These are phyloP conservation scores for Mesaphorura yosii DNA, from an alignment of 1,140 invertebrate species.

Conservation along the genomic window DNA sequence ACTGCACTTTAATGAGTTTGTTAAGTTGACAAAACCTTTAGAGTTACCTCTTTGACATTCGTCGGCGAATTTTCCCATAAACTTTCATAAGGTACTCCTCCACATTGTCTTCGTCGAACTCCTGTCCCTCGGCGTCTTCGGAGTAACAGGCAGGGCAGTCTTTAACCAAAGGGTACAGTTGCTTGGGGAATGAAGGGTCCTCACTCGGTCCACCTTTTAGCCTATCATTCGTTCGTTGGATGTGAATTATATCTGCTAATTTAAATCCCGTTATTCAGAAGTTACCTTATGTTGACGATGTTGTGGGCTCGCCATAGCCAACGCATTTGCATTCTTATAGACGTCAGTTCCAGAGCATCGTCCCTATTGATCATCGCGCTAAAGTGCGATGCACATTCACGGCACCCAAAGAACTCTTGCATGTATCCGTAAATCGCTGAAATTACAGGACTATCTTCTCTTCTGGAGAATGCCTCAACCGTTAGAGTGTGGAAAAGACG, in stretches of 20 bases:
- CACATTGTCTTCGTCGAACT: constrained; percentile 59
- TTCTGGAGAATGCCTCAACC: constrained; percentile 54
- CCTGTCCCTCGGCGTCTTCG: constrained; percentile 35
- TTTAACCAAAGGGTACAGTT: constrained; percentile 66
- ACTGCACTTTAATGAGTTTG: no score
- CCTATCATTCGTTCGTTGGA: constrained; percentile 37
- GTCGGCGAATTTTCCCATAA: no score
- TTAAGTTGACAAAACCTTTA: no score
- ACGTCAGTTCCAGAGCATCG: constrained; percentile 53
- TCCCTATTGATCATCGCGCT: constrained; percentile 55
- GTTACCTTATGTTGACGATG: constrained; percentile 56
- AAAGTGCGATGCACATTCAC: constrained; percentile 81
- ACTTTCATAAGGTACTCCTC: constrained; percentile 60
- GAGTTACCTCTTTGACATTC: constrained; percentile 13
- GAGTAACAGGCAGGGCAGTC: constrained; percentile 59
- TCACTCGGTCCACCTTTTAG: constrained; percentile 74
- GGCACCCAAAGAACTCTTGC: constrained; percentile 86
- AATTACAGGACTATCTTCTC: constrained; percentile 47
- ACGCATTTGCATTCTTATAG: constrained; percentile 61
- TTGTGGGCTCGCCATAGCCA: constrained; percentile 96
- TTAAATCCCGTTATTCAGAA: background rate
- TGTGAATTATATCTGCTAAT: background rate
- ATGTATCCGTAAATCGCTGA: constrained; percentile 77
- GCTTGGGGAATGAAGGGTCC: constrained; percentile 80
- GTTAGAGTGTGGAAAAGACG: constrained; percentile 86